Evolutionary conservation across 2,888 invertebrate species (phyloP).

Genomic region (Apodemia zela): DNA sequence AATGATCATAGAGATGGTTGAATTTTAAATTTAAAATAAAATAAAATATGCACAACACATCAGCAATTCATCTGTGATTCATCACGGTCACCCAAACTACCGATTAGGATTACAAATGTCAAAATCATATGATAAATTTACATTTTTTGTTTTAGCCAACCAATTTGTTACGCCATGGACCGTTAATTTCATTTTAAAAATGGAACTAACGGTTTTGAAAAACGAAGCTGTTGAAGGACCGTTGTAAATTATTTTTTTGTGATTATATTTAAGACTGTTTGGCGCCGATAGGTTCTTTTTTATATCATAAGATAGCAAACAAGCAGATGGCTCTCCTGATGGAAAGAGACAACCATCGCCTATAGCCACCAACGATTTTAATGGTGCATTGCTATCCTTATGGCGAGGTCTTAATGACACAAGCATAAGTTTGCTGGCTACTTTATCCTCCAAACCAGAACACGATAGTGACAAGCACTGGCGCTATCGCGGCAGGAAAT

Average conservation of each 20-base stretch:
- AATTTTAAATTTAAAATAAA: not conserved
- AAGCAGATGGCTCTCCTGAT: too few relatives aligned
- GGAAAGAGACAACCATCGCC: too few relatives aligned
- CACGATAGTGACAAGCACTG: too few relatives aligned
- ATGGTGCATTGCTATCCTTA: too few relatives aligned
- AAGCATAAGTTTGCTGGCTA: too few relatives aligned
- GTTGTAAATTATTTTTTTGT: constrained; percentile 25
- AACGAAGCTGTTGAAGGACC: constrained; percentile 4
- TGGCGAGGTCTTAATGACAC: too few relatives aligned
- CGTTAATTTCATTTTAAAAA: constrained; percentile 37
- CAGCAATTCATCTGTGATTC: constrained; percentile 65
- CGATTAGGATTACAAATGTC: constrained; percentile 46
- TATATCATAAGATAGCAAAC: too few relatives aligned
- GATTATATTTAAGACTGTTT: constrained; percentile 22
- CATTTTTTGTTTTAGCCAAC: constrained; percentile 44
- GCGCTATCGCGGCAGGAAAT: too few relatives aligned
- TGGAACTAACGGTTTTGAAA: constrained; percentile 29
- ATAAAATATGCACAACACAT: constrained; percentile 44
- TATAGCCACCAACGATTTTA: too few relatives aligned
- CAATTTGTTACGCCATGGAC: constrained; percentile 48
- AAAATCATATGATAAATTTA: constrained; percentile 59
- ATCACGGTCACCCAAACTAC: constrained; percentile 55
- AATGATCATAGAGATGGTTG: too few relatives aligned
- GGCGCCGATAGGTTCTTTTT: not conserved
- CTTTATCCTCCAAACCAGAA: too few relatives aligned